Conservation (phyloP, 2,113 vertebrate species). For the Penelope pileata region DNA sequence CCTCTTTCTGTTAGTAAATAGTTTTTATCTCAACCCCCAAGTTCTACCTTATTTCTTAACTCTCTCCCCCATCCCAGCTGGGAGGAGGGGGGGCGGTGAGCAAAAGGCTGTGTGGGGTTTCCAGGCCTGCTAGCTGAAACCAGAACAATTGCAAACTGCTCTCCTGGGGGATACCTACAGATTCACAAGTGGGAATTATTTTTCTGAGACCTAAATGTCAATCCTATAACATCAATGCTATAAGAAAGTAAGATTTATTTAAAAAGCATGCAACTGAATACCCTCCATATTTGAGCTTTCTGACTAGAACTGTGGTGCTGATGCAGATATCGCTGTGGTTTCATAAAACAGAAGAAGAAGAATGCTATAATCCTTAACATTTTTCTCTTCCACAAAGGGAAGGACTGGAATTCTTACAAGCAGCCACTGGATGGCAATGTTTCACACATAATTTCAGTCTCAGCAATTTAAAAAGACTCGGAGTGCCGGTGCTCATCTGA, state of each 20-base stretch:
- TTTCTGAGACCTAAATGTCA: background rate
- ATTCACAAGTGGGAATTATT: background rate
- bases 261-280: background rate
- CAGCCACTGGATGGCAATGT: constrained; percentile 71
- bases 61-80: too few species aligned
- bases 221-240: background rate
- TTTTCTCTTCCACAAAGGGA: background rate
- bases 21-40: too few species aligned
- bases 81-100: too few species aligned
- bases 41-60: too few species aligned
- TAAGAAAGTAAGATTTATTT: background rate
- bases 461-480: background rate
- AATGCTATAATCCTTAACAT: accelerated
- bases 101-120: too few species aligned
- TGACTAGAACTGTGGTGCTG: background rate
- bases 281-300: background rate
- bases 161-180: background rate
- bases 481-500: constrained; percentile 61
- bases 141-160: background rate
- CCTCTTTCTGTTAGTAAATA: too few species aligned
- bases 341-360: background rate
- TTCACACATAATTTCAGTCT: constrained; percentile 50
- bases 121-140: too few species aligned
- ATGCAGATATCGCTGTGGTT: background rate
- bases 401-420: background rate